Percentiles rank a stretch among this genome's conserved stretches.
These are phyloP conservation scores for Rotaria magnacalcarata DNA, from an alignment of 2,888 invertebrate species.

Conservation along the genomic window DNA sequence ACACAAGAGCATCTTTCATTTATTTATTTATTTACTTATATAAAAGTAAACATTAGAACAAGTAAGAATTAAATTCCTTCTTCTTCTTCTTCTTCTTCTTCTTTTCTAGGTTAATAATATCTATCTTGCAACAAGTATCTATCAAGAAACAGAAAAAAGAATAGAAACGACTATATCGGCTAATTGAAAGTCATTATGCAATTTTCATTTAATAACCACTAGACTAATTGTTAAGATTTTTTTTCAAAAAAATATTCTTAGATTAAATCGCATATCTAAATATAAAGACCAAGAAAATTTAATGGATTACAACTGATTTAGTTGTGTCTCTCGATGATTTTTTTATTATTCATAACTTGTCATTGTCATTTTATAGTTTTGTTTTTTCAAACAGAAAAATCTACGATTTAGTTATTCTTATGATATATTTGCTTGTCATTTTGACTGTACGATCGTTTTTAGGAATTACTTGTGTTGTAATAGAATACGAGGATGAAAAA, in stretches of 20 bases:
- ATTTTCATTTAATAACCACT: neutral
- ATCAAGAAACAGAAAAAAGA: too few species aligned
- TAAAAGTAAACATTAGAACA: neutral
- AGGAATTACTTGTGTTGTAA: neutral
- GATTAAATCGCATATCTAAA: neutral
- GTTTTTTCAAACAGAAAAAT: neutral
- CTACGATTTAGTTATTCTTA: neutral
- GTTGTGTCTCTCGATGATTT: too few species aligned
- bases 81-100: neutral
- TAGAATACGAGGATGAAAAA: neutral
- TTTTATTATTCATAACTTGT: neutral
- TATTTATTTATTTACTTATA: neutral
- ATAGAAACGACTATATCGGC: too few species aligned
- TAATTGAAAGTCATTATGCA: neutral
- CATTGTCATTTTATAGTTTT: neutral
- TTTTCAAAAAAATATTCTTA: neutral
- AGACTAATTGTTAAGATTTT: neutral
- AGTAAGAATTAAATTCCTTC: slow-evolving; percentile 2
- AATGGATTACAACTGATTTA: neutral
- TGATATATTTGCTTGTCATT: neutral
- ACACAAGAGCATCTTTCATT: neutral
- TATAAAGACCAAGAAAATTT: neutral
- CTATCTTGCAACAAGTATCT: too few species aligned
- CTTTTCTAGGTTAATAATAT: too few species aligned
- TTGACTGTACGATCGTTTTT: neutral